A percentile compares a stretch with the other conserved stretches of the same genome.
phyloP scores from a whole-genome alignment of 2,113 vertebrate species.

The Malurus melanocephalus region DNA sequence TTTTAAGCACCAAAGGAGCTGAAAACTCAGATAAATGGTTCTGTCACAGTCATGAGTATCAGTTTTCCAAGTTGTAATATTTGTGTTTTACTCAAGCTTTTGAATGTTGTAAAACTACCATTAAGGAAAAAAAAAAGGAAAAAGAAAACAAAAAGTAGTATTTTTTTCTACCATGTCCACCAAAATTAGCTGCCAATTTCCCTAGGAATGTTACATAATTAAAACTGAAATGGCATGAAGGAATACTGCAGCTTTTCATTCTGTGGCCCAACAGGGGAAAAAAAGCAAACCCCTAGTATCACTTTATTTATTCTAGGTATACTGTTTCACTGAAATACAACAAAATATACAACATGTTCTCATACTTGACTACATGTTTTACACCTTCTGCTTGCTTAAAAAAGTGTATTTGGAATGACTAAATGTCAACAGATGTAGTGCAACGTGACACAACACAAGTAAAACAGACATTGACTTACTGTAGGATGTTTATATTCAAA shows the following conservation, averaged over 20 bases:
- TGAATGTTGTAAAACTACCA: neutral
- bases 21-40: neutral
- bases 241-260: neutral
- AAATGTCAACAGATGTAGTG: neutral
- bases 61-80: neutral
- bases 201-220: neutral
- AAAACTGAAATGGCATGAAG: neutral
- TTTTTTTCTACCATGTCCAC: neutral
- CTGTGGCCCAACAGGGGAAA: neutral
- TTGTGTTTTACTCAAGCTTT: neutral
- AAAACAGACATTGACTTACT: neutral
- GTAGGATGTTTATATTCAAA: neutral
- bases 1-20: neutral
- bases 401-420: neutral
- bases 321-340: neutral
- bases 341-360: neutral
- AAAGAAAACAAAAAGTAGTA: too few species aligned
- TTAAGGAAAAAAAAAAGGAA: neutral
- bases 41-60: neutral
- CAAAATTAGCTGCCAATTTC: neutral
- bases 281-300: neutral
- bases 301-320: neutral
- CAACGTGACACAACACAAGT: neutral
- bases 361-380: neutral
- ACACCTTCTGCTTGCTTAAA: neutral